Conservation (phyloP, 1,140 invertebrate genomes). For the Halictus rubicundus region DNA sequence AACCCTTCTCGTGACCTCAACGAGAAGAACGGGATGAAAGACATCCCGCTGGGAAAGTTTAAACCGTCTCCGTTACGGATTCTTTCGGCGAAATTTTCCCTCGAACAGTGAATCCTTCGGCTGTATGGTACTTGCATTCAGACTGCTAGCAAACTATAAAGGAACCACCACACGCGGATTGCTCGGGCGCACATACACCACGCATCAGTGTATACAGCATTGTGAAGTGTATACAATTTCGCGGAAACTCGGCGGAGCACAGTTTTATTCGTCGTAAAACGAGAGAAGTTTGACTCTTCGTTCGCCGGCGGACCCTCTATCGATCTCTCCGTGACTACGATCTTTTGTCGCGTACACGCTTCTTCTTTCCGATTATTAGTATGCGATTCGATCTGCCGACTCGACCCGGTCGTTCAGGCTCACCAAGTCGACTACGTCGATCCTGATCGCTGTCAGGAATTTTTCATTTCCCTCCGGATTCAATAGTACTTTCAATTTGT, state of each 20-base stretch:
- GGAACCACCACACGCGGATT: slow-evolving; percentile 18
- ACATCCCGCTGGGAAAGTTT: slow-evolving; percentile 13
- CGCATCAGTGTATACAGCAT: neutral
- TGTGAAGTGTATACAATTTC: slow-evolving; percentile 26
- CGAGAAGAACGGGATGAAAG: neutral
- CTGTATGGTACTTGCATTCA: slow-evolving; percentile 14
- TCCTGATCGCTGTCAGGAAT: too few species aligned
- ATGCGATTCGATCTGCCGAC: too few species aligned
- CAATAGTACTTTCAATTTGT: too few species aligned
- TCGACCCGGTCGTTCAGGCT: too few species aligned
- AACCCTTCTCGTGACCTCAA: neutral
- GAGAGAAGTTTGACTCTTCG: slow-evolving; percentile 48
- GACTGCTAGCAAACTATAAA: slow-evolving; percentile 51
- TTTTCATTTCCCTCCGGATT: too few species aligned
- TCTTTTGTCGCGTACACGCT: too few species aligned
- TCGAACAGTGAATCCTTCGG: slow-evolving; percentile 44
- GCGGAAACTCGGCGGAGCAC: slow-evolving; percentile 43
- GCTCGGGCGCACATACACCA: neutral
- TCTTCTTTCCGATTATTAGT: too few species aligned
- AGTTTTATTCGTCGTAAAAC: slow-evolving; percentile 66
- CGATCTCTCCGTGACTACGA: neutral
- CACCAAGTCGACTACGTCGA: too few species aligned
- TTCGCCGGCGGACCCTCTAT: neutral
- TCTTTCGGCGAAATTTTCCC: slow-evolving; percentile 65
- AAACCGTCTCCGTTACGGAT: slow-evolving; percentile 24